phyloP scores from a whole-genome alignment of 1,140 invertebrate genomes.

The Dufourea novaeangliae region DNA sequence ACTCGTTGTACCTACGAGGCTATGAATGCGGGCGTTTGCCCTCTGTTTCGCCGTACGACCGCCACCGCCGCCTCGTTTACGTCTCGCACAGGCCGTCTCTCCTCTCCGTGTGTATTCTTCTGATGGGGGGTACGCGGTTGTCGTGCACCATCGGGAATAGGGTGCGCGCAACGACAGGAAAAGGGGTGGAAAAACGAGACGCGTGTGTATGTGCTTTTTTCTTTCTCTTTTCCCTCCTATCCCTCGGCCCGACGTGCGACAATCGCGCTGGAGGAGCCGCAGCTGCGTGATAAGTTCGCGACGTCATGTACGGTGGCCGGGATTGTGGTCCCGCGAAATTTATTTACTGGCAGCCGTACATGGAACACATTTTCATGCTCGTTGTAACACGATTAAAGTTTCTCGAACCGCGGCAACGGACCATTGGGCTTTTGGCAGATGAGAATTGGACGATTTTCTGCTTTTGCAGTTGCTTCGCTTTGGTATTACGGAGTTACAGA shows the following conservation, averaged over 20 bases:
- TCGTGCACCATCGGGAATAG: constrained; percentile 43
- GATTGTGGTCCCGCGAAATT: constrained; percentile 14
- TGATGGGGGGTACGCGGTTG: constrained; percentile 12
- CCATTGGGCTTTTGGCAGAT: no score
- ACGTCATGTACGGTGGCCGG: constrained; percentile 2
- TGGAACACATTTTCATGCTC: neutral
- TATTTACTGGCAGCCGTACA: constrained; percentile 39
- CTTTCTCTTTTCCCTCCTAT: neutral
- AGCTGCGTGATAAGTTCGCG: constrained; percentile 18
- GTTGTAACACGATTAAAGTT: neutral
- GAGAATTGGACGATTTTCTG: no score
- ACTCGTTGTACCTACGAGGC: constrained; percentile 55
- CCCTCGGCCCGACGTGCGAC: neutral
- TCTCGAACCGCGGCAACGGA: no score
- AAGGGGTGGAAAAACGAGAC: constrained; percentile 15
- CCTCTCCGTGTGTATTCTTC: constrained; percentile 42
- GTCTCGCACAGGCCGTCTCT: constrained; percentile 51
- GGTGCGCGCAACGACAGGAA: neutral
- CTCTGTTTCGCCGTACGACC: constrained; percentile 43
- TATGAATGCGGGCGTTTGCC: constrained; percentile 62
- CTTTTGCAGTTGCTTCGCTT: no score
- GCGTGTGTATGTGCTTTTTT: no score
- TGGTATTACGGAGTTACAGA: no score
- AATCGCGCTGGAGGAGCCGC: constrained; percentile 6
- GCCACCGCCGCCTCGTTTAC: constrained; percentile 48